These are phyloP conservation scores for Thamnophis sirtalis DNA, from an alignment of 2,113 vertebrate species.

Conservation along the genomic window DNA sequence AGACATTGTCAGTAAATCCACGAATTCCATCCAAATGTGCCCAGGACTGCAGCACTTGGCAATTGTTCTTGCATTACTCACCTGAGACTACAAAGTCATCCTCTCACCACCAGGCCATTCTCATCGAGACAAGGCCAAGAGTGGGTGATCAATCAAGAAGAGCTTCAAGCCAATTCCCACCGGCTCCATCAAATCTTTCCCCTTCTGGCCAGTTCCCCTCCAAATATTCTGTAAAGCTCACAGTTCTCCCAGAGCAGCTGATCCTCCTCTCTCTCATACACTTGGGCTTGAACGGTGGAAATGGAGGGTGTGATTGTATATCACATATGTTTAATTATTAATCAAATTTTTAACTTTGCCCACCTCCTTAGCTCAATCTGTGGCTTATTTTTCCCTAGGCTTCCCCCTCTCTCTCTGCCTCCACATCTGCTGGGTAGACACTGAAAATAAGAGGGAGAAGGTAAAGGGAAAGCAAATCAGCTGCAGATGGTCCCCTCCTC, in stretches of 20 bases:
- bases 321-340: neutral
- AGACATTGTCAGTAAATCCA: neutral
- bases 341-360: neutral
- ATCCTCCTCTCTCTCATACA: neutral
- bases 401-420: neutral
- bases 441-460: neutral
- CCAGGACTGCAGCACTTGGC: neutral
- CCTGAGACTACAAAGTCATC: neutral
- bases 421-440: constrained; percentile 3
- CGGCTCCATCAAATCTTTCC: neutral
- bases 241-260: neutral
- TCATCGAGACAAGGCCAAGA: neutral
- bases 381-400: neutral
- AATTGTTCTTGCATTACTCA: neutral
- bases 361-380: neutral
- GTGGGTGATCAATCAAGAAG: neutral
- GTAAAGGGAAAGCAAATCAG: neutral
- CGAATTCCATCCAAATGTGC: neutral
- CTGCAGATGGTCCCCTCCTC: neutral
- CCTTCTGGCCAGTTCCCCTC: neutral
- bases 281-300: neutral
- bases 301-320: neutral
- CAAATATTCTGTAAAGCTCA: neutral
- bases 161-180: constrained; percentile 7
- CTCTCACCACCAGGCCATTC: neutral